These are phyloP conservation scores for Nettapus auritus DNA, from an alignment of 2,113 vertebrate species.

Conservation along the genomic window DNA sequence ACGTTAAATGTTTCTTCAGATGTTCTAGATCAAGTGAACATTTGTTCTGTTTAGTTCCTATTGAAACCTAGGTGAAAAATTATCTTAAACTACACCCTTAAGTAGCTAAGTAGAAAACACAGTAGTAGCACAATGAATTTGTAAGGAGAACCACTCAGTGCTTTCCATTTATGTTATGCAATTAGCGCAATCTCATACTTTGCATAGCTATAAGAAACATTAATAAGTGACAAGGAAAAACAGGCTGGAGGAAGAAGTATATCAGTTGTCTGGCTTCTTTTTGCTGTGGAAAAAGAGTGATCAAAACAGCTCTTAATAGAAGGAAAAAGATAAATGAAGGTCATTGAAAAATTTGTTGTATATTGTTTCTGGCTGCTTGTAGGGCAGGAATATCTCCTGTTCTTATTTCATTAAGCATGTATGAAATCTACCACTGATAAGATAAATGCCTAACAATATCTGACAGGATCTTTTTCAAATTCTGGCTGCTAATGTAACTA, in stretches of 20 bases:
- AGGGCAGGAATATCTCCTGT: background rate
- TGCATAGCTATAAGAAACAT: background rate
- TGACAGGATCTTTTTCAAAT: background rate
- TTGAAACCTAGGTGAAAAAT: background rate
- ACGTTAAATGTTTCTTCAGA: background rate
- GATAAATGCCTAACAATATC: background rate
- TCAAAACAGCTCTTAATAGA: conserved; percentile 17
- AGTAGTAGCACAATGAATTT: background rate
- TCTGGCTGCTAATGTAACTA: background rate
- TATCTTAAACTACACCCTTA: background rate
- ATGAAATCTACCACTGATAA: background rate
- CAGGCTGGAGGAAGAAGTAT: background rate
- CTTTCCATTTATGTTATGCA: background rate
- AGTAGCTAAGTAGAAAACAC: background rate
- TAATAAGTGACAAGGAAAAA: background rate
- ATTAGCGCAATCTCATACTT: background rate
- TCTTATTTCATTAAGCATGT: background rate
- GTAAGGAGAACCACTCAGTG: background rate
- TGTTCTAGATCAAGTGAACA: background rate
- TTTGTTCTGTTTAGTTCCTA: background rate
- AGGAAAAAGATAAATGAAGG: background rate
- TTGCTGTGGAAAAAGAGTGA: background rate
- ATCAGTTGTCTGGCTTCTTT: background rate
- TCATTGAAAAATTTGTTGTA: background rate
- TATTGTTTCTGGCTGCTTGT: background rate